Evolutionary conservation across 1,140 invertebrate genomes (phyloP).

Genomic region (Diorhabda carinulata): DNA sequence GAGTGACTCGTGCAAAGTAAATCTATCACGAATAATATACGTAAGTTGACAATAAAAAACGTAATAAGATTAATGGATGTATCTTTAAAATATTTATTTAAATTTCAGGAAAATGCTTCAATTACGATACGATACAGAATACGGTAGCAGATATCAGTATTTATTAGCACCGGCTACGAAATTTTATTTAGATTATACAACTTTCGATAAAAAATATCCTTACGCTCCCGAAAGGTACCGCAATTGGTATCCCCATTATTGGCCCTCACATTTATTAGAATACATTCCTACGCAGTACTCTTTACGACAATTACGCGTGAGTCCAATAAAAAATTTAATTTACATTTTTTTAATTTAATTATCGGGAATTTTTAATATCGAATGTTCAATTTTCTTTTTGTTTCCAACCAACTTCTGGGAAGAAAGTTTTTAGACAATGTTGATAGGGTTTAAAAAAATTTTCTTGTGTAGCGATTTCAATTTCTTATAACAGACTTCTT

Average conservation of each 20-base stretch:
- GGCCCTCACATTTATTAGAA: constrained; percentile 18
- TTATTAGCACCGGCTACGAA: constrained; percentile 1
- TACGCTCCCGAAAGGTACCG: constrained; percentile 5
- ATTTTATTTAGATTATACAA: constrained; percentile 9
- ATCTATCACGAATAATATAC: constrained; percentile 2
- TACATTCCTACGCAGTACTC: constrained; percentile 15
- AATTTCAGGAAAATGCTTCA: constrained; percentile 10
- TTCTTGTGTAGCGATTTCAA: too few relatives aligned
- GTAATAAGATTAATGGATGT: neutral
- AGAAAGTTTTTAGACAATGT: too few relatives aligned
- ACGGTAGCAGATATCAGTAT: constrained; percentile 13
- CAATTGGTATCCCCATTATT: constrained; percentile 16
- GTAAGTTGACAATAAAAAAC: constrained; percentile 8
- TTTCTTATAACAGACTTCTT: too few relatives aligned
- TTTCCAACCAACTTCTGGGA: too few relatives aligned
- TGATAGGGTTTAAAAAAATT: too few relatives aligned
- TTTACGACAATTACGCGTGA: constrained; percentile 12
- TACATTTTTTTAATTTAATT: too few relatives aligned
- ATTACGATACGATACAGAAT: constrained; percentile 16
- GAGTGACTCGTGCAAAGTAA: constrained; percentile 1
- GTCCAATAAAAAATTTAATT: constrained; percentile 2
- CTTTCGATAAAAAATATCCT: neutral
- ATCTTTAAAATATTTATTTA: neutral
- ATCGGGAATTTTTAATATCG: too few relatives aligned
- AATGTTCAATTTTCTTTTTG: too few relatives aligned